Percentiles rank a stretch among this genome's conserved stretches.
Conservation (phyloP, 2,113 vertebrate genomes). For the Smithornis capensis region DNA sequence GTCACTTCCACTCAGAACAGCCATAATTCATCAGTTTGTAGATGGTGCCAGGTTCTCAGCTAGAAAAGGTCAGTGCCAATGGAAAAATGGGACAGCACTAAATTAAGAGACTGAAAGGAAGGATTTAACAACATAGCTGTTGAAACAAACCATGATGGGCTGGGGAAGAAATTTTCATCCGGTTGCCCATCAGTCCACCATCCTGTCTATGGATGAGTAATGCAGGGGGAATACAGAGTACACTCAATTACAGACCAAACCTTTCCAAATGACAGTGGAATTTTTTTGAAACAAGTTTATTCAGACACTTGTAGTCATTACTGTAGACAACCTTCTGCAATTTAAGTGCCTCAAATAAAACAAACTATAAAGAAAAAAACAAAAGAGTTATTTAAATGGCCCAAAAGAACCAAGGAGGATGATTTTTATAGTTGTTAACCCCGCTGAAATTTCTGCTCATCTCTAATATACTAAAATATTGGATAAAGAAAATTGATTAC, state of each 20-base stretch:
- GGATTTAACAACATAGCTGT: neutral
- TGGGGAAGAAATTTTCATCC: neutral
- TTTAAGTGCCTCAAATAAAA: neutral
- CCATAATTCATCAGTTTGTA: neutral
- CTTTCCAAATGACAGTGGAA: neutral
- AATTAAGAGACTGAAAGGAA: constrained; percentile 4
- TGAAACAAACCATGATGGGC: neutral
- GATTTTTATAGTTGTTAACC: neutral
- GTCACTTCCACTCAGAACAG: neutral
- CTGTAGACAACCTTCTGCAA: neutral
- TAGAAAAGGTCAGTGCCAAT: constrained; percentile 43
- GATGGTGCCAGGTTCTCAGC: neutral
- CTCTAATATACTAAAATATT: neutral
- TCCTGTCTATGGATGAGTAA: neutral
- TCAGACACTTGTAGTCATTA: neutral
- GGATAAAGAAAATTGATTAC: neutral
- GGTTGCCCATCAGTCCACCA: neutral
- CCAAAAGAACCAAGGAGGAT: neutral
- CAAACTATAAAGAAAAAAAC: neutral
- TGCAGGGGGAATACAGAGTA: neutral
- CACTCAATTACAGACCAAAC: neutral
- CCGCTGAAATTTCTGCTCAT: neutral
- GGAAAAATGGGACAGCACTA: neutral
- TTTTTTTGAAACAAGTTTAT: neutral
- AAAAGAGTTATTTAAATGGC: neutral